phyloP scores from a whole-genome alignment of 2,888 invertebrate species.

The Nomada ruficornis region DNA sequence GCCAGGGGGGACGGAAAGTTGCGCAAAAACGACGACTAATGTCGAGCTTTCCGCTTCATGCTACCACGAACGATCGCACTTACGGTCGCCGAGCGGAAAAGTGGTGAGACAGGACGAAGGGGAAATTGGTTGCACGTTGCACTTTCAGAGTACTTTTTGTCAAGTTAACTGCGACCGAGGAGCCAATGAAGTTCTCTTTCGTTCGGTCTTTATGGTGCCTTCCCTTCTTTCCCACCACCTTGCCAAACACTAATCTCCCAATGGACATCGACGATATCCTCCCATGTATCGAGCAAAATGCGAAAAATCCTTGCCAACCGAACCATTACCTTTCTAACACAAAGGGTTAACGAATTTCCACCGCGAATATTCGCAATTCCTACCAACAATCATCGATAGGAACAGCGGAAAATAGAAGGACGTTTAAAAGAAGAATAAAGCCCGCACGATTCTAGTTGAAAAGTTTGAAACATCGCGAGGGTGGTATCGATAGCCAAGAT shows the following conservation, averaged over 20 bases:
- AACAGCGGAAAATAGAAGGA: background rate
- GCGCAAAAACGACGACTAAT: conserved; percentile 56
- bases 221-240: conserved; percentile 48
- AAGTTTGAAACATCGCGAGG: background rate
- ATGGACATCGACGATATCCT: too few relatives aligned
- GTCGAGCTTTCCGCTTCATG: conserved; percentile 72
- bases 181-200: conserved; percentile 77
- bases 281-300: too few relatives aligned
- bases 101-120: conserved; percentile 81
- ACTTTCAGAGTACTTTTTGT: conserved; percentile 79
- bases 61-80: conserved; percentile 77
- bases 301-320: too few relatives aligned
- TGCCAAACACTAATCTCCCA: background rate
- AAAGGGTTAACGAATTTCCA: too few relatives aligned
- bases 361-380: too few relatives aligned
- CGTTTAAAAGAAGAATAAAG: background rate
- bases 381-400: too few relatives aligned
- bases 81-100: conserved; percentile 80
- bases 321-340: too few relatives aligned
- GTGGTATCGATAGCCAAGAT: conserved; percentile 35
- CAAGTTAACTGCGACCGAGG: conserved; percentile 56
- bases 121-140: conserved; percentile 76
- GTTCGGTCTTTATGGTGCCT: conserved; percentile 68
- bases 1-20: conserved; percentile 16
- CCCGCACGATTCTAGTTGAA: background rate